Evolutionary conservation across 2,797 vertebrate genomes (phyloP), one percentile per base, ranked within the genome.

Genomic region (Semaprochilodus insignis): DNA sequence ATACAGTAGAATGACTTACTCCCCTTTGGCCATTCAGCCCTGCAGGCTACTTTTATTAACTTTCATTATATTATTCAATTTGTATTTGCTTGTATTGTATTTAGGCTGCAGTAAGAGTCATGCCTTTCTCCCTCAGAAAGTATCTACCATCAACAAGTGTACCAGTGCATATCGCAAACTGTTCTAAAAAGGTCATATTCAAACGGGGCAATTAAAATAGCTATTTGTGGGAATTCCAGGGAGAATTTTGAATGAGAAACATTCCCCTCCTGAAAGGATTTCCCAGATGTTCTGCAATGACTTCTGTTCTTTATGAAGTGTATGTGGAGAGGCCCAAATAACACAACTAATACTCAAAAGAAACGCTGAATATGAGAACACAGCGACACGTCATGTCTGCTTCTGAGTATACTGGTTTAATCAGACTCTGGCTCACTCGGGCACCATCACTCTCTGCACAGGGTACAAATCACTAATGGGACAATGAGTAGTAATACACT

Each of bases 211-310:
- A 57, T 55, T 74, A 74, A 19, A 74, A 34, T 34, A 21, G 27
- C 25, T 36, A 74, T 74, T 74, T 36, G 23, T 52, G 6, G 59
- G 40, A 79, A 60, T 51, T 54, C 69, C 19, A 10, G 1, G 8
- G 17, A 34, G 62, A 66, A 40, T 66, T 40, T 14, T 25, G 13
- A 66, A 65, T 55, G 55, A 36, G 71, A 31, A 74, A 55, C 19
- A 27, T 74, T 57, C 71, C 71, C 21, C 19, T 48, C 15, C 71
- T 74, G 51, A 16, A 74, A 74, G 71, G 52, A 55, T 55, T 73
- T 74, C 71, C 71, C 71, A 74, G 17, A 57, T 34, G 31, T 8
- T 34, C 31, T 34, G 52, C 17, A 11, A 11, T 31, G 21, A 36
- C 25, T 74, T 57, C 27, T 57, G 52, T 36, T 31, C 27, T 55